These are phyloP conservation scores for Sipha flava DNA, from an alignment of 1,140 invertebrate species.

Conservation along the genomic window DNA sequence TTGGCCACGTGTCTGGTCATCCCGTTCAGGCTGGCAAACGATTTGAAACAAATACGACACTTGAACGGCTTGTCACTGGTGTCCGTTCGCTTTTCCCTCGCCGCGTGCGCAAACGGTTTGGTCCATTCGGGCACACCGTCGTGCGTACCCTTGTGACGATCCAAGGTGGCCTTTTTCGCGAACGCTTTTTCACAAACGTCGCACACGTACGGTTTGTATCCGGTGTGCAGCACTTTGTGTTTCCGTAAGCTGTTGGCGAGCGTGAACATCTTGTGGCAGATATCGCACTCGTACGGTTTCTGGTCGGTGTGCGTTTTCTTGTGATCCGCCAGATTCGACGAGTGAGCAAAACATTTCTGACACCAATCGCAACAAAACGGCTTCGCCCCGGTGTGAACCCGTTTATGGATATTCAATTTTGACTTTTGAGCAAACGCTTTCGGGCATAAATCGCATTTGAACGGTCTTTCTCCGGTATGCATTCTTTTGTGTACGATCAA, in stretches of 20 bases:
- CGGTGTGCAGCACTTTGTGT: slow-evolving; percentile 61
- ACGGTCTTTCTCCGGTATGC: slow-evolving; percentile 54
- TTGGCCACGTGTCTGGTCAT: slow-evolving; percentile 1
- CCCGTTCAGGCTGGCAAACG: not conserved
- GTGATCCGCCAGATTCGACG: slow-evolving; percentile 25
- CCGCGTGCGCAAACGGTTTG: not conserved
- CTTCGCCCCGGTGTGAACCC: slow-evolving; percentile 38
- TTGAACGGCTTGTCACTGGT: not conserved
- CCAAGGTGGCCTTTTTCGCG: slow-evolving; percentile 52
- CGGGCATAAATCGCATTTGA: slow-evolving; percentile 46
- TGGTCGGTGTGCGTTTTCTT: slow-evolving; percentile 40
- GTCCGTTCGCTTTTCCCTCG: not conserved
- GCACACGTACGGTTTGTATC: slow-evolving; percentile 47
- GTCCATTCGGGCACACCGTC: slow-evolving; percentile 45
- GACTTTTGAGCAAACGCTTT: slow-evolving; percentile 46
- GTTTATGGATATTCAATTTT: slow-evolving; percentile 34
- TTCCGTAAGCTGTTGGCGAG: slow-evolving; percentile 59
- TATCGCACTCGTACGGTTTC: slow-evolving; percentile 45
- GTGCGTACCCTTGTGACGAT: slow-evolving; percentile 68
- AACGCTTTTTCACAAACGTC: slow-evolving; percentile 41
- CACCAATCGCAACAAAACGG: slow-evolving; percentile 46
- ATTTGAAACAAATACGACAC: not conserved
- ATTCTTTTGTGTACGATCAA: slow-evolving; percentile 48
- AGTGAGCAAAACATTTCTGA: not conserved
- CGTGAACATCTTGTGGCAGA: slow-evolving; percentile 45